A percentile compares a stretch with the other conserved stretches of the same genome.
Evolutionary conservation across 2,888 invertebrate genomes (phyloP).

Genomic region (Herminia tarsipennalis): DNA sequence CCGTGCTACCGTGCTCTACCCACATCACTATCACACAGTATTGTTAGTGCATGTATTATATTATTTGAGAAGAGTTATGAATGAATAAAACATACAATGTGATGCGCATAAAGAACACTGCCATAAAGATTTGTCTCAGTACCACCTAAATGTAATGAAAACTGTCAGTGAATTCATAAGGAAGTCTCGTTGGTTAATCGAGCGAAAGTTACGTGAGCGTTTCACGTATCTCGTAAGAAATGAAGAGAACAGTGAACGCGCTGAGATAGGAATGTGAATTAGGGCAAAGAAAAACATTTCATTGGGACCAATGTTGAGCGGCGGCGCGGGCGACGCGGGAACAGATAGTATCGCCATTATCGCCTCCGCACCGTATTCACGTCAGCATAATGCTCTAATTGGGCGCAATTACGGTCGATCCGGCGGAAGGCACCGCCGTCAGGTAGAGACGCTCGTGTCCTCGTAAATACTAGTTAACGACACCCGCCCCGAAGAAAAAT

Average conservation of each 20-base stretch:
- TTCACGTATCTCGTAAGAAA: slow-evolving; percentile 73
- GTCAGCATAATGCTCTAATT: slow-evolving; percentile 85
- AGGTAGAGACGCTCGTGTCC: slow-evolving; percentile 78
- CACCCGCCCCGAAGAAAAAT: slow-evolving; percentile 76
- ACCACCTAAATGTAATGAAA: slow-evolving; percentile 62
- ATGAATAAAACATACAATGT: slow-evolving; percentile 46
- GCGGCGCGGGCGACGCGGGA: slow-evolving; percentile 47
- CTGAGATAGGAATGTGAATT: slow-evolving; percentile 76
- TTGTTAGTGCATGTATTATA: slow-evolving; percentile 33
- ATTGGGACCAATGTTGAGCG: slow-evolving; percentile 59
- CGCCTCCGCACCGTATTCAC: slow-evolving; percentile 81
- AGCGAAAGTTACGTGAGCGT: slow-evolving; percentile 77
- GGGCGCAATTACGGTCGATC: slow-evolving; percentile 82
- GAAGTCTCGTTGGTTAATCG: slow-evolving; percentile 74
- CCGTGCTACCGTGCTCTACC: slow-evolving; percentile 14
- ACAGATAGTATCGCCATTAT: slow-evolving; percentile 81
- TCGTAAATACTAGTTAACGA: slow-evolving; percentile 84
- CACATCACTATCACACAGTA: slow-evolving; percentile 16
- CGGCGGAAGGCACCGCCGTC: slow-evolving; percentile 76
- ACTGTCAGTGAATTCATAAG: slow-evolving; percentile 69
- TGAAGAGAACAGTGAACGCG: slow-evolving; percentile 67
- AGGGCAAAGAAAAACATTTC: slow-evolving; percentile 69
- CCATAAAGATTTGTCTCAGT: slow-evolving; percentile 61
- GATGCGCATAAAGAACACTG: slow-evolving; percentile 55
- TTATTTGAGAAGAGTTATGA: slow-evolving; percentile 50